A percentile compares a stretch with the other conserved stretches of the same genome.
Evolutionary conservation across 2,797 vertebrate genomes (phyloP).

Genomic region (Sorex maritimensis): DNA sequence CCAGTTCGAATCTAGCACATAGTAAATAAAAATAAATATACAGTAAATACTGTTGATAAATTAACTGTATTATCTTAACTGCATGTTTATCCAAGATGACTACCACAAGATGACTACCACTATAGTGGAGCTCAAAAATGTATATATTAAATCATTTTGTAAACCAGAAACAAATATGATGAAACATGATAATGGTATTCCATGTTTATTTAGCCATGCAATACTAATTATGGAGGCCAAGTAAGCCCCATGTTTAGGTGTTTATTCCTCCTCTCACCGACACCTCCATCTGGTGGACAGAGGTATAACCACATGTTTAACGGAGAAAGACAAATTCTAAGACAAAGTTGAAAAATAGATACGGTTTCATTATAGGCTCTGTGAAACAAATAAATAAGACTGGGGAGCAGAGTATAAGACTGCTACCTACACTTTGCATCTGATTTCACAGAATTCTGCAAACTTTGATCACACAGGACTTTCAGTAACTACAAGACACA

Average conservation of each 20-base stretch:
- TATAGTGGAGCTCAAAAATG: background rate
- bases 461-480: background rate
- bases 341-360: constrained; percentile 1
- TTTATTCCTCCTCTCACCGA: background rate
- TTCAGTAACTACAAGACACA: background rate
- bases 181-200: background rate
- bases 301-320: background rate
- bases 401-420: background rate
- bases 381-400: constrained; percentile 21
- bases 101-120: background rate
- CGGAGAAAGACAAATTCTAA: background rate
- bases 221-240: background rate
- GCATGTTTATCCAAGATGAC: background rate
- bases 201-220: background rate
- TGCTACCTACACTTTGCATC: background rate
- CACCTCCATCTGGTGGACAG: background rate
- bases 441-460: background rate
- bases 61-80: background rate
- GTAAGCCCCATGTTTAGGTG: background rate
- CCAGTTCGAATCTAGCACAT: background rate
- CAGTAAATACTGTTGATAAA: constrained; percentile 1
- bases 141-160: background rate
- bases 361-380: background rate
- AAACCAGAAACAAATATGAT: constrained; percentile 24
- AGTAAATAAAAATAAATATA: background rate